Evolutionary conservation across 2,888 invertebrate species (phyloP).

Genomic region (Agonopterix heracliana): DNA sequence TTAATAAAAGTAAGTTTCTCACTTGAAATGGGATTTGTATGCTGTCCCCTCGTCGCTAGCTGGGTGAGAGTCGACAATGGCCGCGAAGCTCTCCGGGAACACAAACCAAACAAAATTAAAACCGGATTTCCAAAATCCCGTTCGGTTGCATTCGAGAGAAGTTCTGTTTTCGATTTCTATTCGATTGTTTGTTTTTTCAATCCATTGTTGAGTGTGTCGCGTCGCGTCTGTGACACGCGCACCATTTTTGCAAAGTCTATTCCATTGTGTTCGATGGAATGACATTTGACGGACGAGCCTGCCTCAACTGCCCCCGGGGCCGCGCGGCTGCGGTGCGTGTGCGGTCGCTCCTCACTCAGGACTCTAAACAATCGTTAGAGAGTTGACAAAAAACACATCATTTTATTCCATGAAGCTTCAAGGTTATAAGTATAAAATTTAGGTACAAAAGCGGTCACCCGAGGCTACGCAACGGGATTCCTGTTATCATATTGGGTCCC

Average conservation of each 20-base stretch:
- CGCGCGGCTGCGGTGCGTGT: slow-evolving; percentile 5
- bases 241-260: slow-evolving; percentile 71
- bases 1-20: too few species aligned
- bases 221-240: slow-evolving; percentile 62
- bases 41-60: too few species aligned
- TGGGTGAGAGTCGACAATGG: slow-evolving; percentile 34
- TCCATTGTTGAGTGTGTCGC: slow-evolving; percentile 61
- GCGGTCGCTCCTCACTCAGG: slow-evolving; percentile 10
- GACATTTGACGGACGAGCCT: slow-evolving; percentile 65
- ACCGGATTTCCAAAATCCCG: slow-evolving; percentile 76
- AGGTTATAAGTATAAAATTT: slow-evolving; percentile 27
- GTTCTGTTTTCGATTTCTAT: slow-evolving; percentile 74
- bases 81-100: slow-evolving; percentile 34
- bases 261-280: slow-evolving; percentile 55
- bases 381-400: slow-evolving; percentile 35
- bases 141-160: slow-evolving; percentile 65
- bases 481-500: slow-evolving; percentile 68
- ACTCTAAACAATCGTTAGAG: slow-evolving; percentile 25
- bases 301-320: slow-evolving; percentile 21
- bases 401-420: slow-evolving; percentile 24
- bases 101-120: slow-evolving; percentile 58
- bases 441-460: slow-evolving; percentile 36
- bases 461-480: slow-evolving; percentile 70
- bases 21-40: too few species aligned
- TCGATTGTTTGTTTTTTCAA: slow-evolving; percentile 70